Percentiles rank a stretch among this genome's conserved stretches.
These are phyloP conservation scores for Triplophysa yarkandensis DNA, from an alignment of 2,797 vertebrate species.

Conservation along the genomic window DNA sequence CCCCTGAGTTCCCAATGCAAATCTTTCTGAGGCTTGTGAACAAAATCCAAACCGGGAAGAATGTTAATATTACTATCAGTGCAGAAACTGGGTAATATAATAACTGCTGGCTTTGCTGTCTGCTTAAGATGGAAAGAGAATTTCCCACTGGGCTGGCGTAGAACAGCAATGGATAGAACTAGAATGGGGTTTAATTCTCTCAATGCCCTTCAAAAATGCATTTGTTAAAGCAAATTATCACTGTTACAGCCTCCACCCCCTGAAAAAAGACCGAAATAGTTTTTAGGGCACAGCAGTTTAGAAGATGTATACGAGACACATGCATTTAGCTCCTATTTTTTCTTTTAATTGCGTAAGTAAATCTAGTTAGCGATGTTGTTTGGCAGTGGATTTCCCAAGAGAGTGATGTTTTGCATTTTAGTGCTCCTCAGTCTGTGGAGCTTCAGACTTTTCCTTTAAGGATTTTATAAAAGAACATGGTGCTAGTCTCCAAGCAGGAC, in stretches of 20 bases:
- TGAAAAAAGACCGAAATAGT: conserved; percentile 28
- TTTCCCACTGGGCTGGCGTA: conserved; percentile 43
- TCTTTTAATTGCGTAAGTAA: conserved; percentile 54
- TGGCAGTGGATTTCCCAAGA: conserved; percentile 35
- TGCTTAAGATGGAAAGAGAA: conserved; percentile 27
- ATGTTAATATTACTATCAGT: conserved; percentile 29
- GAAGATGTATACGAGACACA: conserved; percentile 34
- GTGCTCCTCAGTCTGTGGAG: conserved; percentile 23
- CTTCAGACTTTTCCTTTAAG: conserved; percentile 27
- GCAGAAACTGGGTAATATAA: conserved; percentile 31
- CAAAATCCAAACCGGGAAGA: neutral
- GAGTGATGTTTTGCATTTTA: conserved; percentile 44
- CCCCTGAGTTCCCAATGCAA: conserved; percentile 24
- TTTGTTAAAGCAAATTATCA: conserved; percentile 58
- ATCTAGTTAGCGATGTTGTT: conserved; percentile 43
- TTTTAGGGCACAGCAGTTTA: conserved; percentile 41
- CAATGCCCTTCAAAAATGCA: conserved; percentile 51
- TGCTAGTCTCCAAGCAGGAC: conserved; percentile 10
- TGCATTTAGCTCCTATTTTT: conserved; percentile 47
- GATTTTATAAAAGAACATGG: conserved; percentile 1
- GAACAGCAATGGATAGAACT: conserved; percentile 39
- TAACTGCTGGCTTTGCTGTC: conserved; percentile 30
- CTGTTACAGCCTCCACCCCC: conserved; percentile 28
- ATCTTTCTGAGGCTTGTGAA: conserved; percentile 21
- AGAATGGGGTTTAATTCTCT: conserved; percentile 37